Percentiles rank a stretch among this genome's conserved stretches.
phyloP scores from a whole-genome alignment of 2,888 invertebrate genomes.

The Drosophila eohydei region DNA sequence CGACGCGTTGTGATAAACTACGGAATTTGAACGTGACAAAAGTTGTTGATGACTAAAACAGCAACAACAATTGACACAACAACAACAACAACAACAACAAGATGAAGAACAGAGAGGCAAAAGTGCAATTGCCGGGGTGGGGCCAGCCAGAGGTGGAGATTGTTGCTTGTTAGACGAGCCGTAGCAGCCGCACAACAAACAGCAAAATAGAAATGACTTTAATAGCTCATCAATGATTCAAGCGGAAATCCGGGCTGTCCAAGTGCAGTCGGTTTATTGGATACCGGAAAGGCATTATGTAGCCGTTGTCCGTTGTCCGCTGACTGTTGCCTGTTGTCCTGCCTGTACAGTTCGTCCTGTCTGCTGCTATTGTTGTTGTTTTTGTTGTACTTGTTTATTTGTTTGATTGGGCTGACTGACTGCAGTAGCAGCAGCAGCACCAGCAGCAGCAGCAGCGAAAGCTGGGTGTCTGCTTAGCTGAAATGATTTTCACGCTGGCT shows the following conservation, averaged over 20 bases:
- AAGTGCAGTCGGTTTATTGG: constrained; percentile 84
- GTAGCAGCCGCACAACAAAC: constrained; percentile 64
- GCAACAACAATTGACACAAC: constrained; percentile 2
- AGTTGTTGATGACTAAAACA: constrained; percentile 54
- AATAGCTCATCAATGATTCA: constrained; percentile 85
- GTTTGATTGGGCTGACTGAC: constrained; percentile 67
- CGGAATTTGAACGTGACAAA: constrained; percentile 60
- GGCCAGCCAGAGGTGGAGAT: not conserved
- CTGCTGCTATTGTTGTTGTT: constrained; percentile 14
- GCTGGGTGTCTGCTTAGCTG: constrained; percentile 67
- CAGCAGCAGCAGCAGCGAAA: not conserved
- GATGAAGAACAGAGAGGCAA: not conserved
- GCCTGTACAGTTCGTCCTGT: not conserved
- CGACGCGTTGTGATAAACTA: constrained; percentile 49
- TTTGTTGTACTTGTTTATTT: constrained; percentile 49
- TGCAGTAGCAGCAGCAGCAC: constrained; percentile 3
- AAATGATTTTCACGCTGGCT: constrained; percentile 79
- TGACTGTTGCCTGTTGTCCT: constrained; percentile 7
- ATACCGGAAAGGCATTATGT: constrained; percentile 83
- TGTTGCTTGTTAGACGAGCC: constrained; percentile 22
- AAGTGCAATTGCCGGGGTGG: not conserved
- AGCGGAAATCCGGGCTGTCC: constrained; percentile 84
- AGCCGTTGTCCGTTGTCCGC: constrained; percentile 27
- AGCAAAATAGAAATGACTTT: constrained; percentile 83
- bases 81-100: not conserved